Evolutionary conservation across 2,797 vertebrate species (phyloP).

Genomic region (Novumbra hubbsi): DNA sequence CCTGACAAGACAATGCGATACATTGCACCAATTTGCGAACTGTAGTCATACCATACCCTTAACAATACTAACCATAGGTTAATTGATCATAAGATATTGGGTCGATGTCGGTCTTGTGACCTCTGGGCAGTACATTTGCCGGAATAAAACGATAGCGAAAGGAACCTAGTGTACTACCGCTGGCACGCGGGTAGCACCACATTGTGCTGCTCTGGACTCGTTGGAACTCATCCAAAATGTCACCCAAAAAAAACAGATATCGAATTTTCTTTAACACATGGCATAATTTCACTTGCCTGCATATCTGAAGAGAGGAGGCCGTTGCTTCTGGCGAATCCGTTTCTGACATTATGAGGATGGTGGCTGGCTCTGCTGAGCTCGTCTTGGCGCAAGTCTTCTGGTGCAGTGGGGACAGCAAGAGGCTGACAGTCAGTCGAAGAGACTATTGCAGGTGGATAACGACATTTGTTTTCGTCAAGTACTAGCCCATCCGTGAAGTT

Average conservation of each 20-base stretch:
- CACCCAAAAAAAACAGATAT: not conserved
- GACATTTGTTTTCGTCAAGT: slow-evolving; percentile 20
- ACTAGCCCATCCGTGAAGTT: not conserved
- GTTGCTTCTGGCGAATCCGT: slow-evolving; percentile 47
- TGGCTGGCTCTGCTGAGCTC: slow-evolving; percentile 30
- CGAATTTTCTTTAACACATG: not conserved
- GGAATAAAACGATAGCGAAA: not conserved
- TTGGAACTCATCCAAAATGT: slow-evolving; percentile 2
- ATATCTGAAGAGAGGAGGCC: slow-evolving; percentile 79
- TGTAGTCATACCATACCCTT: not conserved
- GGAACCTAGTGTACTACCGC: slow-evolving; percentile 20
- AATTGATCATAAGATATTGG: not conserved
- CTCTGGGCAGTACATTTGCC: not conserved
- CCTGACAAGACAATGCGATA: slow-evolving; percentile 29
- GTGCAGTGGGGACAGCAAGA: slow-evolving; percentile 16
- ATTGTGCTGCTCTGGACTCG: not conserved
- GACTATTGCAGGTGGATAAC: slow-evolving; percentile 26
- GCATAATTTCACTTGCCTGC: slow-evolving; percentile 74
- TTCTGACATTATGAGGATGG: slow-evolving; percentile 62
- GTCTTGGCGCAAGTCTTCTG: slow-evolving; percentile 52
- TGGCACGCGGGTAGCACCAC: not conserved
- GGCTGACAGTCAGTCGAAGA: slow-evolving; percentile 19
- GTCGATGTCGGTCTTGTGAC: not conserved
- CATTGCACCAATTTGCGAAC: slow-evolving; percentile 4
- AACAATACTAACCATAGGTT: not conserved